Evolutionary conservation across 2,888 invertebrate species (phyloP).

Genomic region (Tetrapedia diversipes): DNA sequence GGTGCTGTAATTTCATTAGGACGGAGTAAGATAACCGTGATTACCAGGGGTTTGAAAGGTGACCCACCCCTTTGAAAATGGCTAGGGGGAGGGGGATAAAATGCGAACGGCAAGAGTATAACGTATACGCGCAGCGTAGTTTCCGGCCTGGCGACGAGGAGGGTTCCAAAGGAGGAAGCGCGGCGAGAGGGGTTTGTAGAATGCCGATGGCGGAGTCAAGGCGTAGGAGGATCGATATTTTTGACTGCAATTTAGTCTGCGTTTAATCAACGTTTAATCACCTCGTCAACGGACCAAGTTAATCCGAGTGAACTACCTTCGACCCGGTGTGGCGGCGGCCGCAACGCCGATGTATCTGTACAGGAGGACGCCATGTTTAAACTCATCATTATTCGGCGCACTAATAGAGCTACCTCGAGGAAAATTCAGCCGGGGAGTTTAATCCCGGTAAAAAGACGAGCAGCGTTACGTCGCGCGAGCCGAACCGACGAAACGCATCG

Average conservation of each 20-base stretch:
- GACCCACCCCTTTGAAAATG: conserved; percentile 51
- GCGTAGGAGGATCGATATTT: conserved; percentile 76
- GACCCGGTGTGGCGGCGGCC: conserved; percentile 39
- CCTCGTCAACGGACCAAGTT: conserved; percentile 77
- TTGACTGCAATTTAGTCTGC: conserved; percentile 78
- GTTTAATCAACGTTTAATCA: conserved; percentile 81
- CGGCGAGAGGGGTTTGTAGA: neutral
- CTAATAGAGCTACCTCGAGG: conserved; percentile 65
- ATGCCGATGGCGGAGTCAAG: conserved; percentile 57
- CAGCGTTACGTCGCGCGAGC: conserved; percentile 28
- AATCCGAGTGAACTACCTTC: conserved; percentile 75
- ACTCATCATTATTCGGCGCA: conserved; percentile 74
- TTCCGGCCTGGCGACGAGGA: neutral
- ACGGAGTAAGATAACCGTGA: conserved; percentile 71
- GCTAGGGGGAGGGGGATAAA: conserved; percentile 47
- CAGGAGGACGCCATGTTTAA: conserved; percentile 74
- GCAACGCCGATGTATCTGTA: conserved; percentile 64
- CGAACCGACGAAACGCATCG: no score
- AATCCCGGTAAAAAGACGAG: conserved; percentile 61
- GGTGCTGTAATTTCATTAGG: conserved; percentile 72
- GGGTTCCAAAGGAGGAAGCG: neutral
- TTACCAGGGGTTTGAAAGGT: conserved; percentile 64
- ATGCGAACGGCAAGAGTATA: conserved; percentile 34
- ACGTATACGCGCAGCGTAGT: conserved; percentile 13
- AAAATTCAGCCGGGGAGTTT: conserved; percentile 57